These are phyloP conservation scores for Homalodisca vitripennis DNA, from an alignment of 1,140 invertebrate species.

Conservation along the genomic window DNA sequence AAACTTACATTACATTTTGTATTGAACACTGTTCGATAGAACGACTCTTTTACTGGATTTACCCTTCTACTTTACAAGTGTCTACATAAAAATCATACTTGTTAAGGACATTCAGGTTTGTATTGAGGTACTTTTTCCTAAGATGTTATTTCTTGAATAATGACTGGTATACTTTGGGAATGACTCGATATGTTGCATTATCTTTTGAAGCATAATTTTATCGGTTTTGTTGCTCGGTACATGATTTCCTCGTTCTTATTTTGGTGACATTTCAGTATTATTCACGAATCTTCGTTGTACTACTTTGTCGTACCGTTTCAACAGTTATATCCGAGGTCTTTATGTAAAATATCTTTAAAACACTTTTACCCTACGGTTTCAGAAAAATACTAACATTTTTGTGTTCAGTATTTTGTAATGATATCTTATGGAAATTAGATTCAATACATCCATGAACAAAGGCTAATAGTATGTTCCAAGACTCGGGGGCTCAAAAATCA, in stretches of 20 bases:
- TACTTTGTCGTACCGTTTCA: neutral
- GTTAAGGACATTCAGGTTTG: neutral
- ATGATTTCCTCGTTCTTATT: neutral
- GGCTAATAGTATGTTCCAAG: neutral
- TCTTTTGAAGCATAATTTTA: neutral
- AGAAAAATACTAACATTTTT: neutral
- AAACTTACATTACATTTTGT: too few species aligned
- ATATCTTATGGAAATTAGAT: neutral
- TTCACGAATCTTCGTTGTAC: neutral
- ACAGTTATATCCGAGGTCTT: constrained; percentile 11
- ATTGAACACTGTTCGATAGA: too few species aligned
- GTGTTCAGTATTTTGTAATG: neutral
- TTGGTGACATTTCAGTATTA: neutral
- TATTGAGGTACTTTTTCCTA: neutral
- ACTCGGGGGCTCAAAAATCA: neutral
- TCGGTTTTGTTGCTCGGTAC: neutral
- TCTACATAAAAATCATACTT: too few species aligned
- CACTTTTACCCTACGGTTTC: neutral
- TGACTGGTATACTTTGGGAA: neutral
- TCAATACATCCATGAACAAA: neutral
- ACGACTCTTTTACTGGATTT: too few species aligned
- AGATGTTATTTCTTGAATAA: neutral
- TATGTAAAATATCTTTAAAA: neutral
- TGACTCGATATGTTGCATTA: neutral
- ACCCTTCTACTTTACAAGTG: too few species aligned